Conservation (phyloP, 2,113 vertebrate genomes). For the Sialia sialis region DNA sequence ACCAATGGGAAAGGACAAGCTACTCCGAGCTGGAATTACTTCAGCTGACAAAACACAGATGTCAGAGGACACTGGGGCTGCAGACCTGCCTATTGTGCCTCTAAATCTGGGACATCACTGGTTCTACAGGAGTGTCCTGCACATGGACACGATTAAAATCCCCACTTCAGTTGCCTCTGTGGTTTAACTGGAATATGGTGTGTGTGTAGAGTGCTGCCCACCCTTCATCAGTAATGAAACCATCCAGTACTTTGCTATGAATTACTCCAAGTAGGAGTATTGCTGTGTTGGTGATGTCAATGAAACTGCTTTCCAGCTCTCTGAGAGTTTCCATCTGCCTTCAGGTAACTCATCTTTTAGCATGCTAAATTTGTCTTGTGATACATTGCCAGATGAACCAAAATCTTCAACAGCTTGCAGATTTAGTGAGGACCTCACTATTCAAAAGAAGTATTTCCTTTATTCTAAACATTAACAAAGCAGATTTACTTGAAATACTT, state of each 20-base stretch:
- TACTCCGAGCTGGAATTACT: neutral
- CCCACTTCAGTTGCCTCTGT: neutral
- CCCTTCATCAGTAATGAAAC: neutral
- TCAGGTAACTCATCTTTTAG: neutral
- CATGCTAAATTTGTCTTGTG: neutral
- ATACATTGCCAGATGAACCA: neutral
- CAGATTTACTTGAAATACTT: neutral
- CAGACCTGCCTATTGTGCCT: neutral
- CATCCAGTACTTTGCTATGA: neutral
- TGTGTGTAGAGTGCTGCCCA: rapidly evolving
- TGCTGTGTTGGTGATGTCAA: neutral
- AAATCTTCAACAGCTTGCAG: neutral
- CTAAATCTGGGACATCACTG: too few relatives aligned
- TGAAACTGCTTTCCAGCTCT: neutral
- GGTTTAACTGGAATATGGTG: neutral
- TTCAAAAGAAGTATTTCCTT: neutral
- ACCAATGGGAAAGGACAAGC: neutral
- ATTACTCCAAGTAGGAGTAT: neutral
- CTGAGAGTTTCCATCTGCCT: neutral
- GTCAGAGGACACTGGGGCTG: neutral
- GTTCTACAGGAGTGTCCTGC: neutral
- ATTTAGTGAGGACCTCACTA: neutral
- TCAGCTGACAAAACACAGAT: neutral
- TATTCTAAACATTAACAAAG: neutral
- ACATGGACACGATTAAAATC: neutral